Evolutionary conservation across 2,888 invertebrate species (phyloP).

Genomic region (Acanthosepion esculentum): DNA sequence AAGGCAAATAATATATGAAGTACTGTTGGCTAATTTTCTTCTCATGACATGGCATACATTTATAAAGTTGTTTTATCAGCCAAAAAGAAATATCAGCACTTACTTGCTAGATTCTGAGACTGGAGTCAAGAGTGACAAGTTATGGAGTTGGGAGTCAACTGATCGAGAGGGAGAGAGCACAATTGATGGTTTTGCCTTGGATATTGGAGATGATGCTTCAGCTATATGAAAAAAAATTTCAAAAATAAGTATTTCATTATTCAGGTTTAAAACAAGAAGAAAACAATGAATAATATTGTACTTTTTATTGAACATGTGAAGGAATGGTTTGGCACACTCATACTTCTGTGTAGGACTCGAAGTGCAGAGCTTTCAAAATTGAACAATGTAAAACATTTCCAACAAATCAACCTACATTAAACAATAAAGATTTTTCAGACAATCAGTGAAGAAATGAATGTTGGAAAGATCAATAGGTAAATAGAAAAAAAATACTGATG

Average conservation of each 20-base stretch:
- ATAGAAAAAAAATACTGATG: too few species aligned
- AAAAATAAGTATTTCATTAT: too few species aligned
- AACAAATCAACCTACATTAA: too few species aligned
- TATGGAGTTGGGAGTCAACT: constrained; percentile 76
- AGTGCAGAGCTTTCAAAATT: too few species aligned
- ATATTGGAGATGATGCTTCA: constrained; percentile 43
- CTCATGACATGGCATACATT: not conserved
- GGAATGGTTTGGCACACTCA: too few species aligned
- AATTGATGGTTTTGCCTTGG: constrained; percentile 1
- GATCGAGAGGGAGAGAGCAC: constrained; percentile 76
- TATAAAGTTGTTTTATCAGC: not conserved
- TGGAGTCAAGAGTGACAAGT: constrained; percentile 62
- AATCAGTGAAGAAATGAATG: too few species aligned
- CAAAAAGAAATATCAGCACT: constrained; percentile 50
- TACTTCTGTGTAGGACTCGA: not conserved
- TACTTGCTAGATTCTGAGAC: constrained; percentile 67
- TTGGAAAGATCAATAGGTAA: too few species aligned
- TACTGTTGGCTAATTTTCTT: not conserved
- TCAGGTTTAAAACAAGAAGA: not conserved
- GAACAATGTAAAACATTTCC: too few species aligned
- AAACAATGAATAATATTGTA: not conserved
- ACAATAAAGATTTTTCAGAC: too few species aligned
- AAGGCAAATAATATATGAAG: too few species aligned
- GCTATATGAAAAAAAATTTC: not conserved
- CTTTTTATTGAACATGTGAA: not conserved